Conservation (phyloP, 2,797 vertebrate species). For the Neosilurus hyrtlii region DNA sequence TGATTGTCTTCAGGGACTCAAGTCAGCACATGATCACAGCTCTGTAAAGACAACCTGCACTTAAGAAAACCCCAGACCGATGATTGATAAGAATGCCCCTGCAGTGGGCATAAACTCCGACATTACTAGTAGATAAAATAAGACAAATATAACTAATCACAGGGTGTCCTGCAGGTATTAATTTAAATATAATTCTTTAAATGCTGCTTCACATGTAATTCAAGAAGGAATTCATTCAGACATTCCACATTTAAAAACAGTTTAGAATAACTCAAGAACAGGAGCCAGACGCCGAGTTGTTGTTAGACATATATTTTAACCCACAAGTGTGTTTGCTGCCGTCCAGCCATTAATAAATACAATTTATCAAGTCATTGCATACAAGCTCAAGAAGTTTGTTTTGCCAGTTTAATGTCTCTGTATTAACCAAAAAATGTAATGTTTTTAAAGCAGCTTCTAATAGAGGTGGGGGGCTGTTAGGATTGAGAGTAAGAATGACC, state of each 20-base stretch:
- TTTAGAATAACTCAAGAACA: background rate
- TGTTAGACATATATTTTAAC: background rate
- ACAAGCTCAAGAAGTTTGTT: background rate
- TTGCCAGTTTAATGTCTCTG: background rate
- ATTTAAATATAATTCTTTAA: background rate
- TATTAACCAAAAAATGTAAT: background rate
- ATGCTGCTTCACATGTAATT: background rate
- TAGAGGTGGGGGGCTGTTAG: no score
- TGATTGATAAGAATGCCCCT: constrained; percentile 28
- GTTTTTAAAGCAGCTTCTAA: background rate
- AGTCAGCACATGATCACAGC: constrained; percentile 62
- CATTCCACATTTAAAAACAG: background rate
- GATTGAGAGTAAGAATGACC: background rate
- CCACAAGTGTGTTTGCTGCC: background rate
- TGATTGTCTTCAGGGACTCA: constrained; percentile 52
- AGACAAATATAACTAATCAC: background rate
- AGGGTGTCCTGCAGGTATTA: background rate
- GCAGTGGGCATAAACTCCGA: constrained; percentile 58
- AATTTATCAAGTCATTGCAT: background rate
- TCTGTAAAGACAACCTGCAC: constrained; percentile 53
- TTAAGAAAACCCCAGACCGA: constrained; percentile 62
- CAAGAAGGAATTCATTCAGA: background rate
- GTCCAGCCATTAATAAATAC: background rate
- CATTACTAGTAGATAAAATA: constrained; percentile 26
- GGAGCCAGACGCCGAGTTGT: background rate